Base-by-base conservation (phyloP, 2,797 vertebrate genomes). In the Sebastes itinus region DNA sequence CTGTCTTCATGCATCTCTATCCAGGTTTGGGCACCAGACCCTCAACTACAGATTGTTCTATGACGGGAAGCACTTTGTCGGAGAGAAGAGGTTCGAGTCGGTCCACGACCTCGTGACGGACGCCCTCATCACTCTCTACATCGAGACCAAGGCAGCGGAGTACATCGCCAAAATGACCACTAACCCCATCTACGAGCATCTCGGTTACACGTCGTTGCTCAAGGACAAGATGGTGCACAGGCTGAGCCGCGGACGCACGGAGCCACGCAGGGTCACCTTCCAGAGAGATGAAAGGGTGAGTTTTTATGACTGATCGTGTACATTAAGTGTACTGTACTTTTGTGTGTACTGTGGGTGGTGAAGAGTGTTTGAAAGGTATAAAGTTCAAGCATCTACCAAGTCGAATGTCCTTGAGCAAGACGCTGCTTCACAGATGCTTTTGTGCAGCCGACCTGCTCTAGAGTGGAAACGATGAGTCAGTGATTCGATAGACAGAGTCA, bases 101-200 rank as follows among this genome's bases (percentile, higher is more conserved):
- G 98, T 99, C 73, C 98, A 99, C 0, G 99, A 99, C 92, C 95
- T 99, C 63, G 99, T 99, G 92, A 99, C 98, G 6, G 99, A 99
- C 30, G 98, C 97, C 85, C 97, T 99, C 93, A 99, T 99, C 90
- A 99, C 98, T 0, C 87, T 99, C 74, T 99, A 99, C 93, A 98
- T 99, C 83, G 98, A 99, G 96, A 98, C 97, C 81, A 99, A 99
- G 94, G 99, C 99, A 32, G 97, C 98, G 0, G 97, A 99, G 91
- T 99, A 99, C 93, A 99, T 99, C 63, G 97, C 99, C 82, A 98
- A 97, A 94, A 99, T 99, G 99, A 99, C 98, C 81, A 99, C 97
- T 7, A 99, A 99, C 90, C 98, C 99, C 75, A 99, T 99, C 93
- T 99, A 99, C 23, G 98, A 99, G 83, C 98, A 99, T 84, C 96